Evolutionary conservation across 2,113 vertebrate genomes (phyloP).

Genomic region (Mirza zaza): DNA sequence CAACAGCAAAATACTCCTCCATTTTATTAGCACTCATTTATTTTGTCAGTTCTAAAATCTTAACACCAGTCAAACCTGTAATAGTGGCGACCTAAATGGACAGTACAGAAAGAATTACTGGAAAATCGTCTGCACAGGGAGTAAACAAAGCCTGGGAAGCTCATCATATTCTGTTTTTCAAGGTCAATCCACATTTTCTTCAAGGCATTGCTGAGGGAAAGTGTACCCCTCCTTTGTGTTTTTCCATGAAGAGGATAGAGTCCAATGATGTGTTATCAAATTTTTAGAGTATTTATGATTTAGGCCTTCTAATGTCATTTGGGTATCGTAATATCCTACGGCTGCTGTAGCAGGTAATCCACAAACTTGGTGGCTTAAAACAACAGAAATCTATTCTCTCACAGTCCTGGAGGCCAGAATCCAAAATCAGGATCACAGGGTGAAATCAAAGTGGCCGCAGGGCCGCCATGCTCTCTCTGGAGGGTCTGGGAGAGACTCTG

Average conservation of each 20-base stretch:
- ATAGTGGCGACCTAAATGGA: not conserved
- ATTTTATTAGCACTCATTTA: conserved; percentile 47
- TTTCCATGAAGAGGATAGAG: not conserved
- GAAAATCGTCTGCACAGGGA: not conserved
- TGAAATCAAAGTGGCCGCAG: not conserved
- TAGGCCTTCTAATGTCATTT: not conserved
- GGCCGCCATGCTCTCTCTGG: rapidly evolving
- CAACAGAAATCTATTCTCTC: not conserved
- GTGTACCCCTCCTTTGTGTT: rapidly evolving
- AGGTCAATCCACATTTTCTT: not conserved
- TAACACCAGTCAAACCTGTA: not conserved
- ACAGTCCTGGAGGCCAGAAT: not conserved
- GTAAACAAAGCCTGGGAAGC: not conserved
- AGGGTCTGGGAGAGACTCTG: rapidly evolving
- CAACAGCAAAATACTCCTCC: not conserved
- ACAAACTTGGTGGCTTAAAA: not conserved
- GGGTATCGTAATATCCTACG: not conserved
- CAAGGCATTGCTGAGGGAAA: not conserved
- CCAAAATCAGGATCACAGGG: not conserved
- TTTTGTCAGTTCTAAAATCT: not conserved
- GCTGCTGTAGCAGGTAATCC: not conserved
- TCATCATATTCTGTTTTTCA: not conserved
- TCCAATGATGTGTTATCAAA: not conserved
- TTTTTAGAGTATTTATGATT: not conserved
- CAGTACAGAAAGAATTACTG: not conserved